Percentiles rank a stretch among this genome's conserved stretches.
Conservation (phyloP, 2,113 vertebrate genomes). For the Anarrhichthys ocellatus region DNA sequence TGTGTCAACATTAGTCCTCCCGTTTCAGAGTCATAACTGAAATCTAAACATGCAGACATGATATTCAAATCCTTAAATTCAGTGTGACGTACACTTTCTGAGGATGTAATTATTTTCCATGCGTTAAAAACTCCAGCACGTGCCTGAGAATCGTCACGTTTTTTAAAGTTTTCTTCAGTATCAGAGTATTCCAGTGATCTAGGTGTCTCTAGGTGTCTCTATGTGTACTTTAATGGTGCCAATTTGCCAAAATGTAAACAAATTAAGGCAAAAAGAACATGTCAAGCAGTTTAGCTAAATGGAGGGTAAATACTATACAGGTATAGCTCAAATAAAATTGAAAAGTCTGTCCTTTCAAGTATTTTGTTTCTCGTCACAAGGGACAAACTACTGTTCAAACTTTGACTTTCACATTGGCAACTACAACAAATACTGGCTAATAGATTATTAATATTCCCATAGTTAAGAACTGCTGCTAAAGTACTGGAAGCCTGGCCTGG, state of each 20-base stretch:
- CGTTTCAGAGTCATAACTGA: neutral
- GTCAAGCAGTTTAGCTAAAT: neutral
- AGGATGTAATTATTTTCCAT: neutral
- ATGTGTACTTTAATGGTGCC: neutral
- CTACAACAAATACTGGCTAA: neutral
- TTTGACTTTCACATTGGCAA: neutral
- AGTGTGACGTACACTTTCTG: neutral
- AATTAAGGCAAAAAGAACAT: neutral
- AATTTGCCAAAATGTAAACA: neutral
- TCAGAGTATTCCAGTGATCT: neutral
- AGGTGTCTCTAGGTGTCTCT: no score
- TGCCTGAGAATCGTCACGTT: neutral
- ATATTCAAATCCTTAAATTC: neutral
- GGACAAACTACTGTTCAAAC: no score
- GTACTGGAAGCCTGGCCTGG: slow-evolving; percentile 11
- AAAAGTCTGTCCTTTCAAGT: neutral
- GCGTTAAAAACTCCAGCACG: neutral
- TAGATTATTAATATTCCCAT: neutral
- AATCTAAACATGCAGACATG: slow-evolving; percentile 2
- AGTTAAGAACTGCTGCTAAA: neutral
- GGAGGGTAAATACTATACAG: neutral
- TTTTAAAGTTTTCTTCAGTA: neutral
- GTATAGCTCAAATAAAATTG: neutral
- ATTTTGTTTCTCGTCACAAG: neutral
- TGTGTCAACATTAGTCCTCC: slow-evolving; percentile 12